Evolutionary conservation across 2,888 invertebrate species (phyloP), one percentile per base, ranked within the genome.

Genomic region (Ormyrus nitidulus): DNA sequence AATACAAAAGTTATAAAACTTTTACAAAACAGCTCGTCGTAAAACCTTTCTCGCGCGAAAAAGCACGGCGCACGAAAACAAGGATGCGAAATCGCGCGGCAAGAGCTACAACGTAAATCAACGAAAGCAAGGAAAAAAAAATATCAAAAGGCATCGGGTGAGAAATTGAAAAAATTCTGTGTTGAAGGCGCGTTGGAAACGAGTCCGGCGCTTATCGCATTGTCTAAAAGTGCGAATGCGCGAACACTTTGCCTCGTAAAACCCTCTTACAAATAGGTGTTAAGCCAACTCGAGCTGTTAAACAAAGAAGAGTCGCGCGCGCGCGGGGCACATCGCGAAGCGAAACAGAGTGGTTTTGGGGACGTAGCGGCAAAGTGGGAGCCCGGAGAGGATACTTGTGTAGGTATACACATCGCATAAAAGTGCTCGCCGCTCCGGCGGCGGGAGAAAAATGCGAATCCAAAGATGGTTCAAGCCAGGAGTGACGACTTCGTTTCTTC

Each of bases 201-300:
- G 19, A 19, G 19, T 19, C 19, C 19, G 19, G 19, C 1, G 19
- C 19, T 19, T 19, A 19, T 19, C 19, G 19, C 65, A 34, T 70
- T 70, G 6, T 75, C 74, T 51, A 19, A 68, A 70, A 79, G 71
- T 71, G 71, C 72, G 61, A 70, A 66, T 72, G 77, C 59, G 54
- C 70, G 53, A 19, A 19, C 19, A 1, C 7, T 19, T 19, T 74
- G 54, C 66, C 62, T 13, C 81, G 72, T 82, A 81, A 84, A 84
- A 83, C 70, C 83, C 77, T 83, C 81, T 73, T 82, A 81, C 82
- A 83, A 85, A 85, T 84, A 83, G 83, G 80, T 80, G 82, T 83
- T 81, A 80, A 85, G 83, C 79, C 54, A 61, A n/a, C 65, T 11
- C 61, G 44, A 49, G 69, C 66, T 61, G 76, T 75, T 77, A 61